A percentile compares a stretch with the other conserved stretches of the same genome.
phyloP scores from a whole-genome alignment of 2,888 invertebrate species.

The Herminia tarsipennalis region DNA sequence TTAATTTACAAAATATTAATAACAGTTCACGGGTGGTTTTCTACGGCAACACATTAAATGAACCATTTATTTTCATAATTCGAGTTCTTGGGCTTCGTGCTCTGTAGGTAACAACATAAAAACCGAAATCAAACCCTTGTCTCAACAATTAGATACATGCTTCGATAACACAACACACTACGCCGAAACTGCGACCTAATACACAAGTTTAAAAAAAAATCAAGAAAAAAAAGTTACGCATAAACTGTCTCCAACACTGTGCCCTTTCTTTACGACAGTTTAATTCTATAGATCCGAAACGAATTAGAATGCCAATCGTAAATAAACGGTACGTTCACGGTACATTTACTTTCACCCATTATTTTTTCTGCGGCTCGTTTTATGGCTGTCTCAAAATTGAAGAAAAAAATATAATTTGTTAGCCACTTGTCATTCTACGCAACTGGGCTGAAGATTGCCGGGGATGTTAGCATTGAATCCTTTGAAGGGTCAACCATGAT shows the following conservation, averaged over 20 bases:
- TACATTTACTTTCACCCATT: slow-evolving; percentile 23
- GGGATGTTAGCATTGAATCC: no score
- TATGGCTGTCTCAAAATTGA: slow-evolving; percentile 7
- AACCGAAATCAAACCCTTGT: not conserved
- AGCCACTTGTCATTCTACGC: slow-evolving; percentile 17
- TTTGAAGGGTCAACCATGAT: no score
- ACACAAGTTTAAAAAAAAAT: not conserved
- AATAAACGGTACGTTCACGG: slow-evolving; percentile 34
- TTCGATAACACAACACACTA: not conserved
- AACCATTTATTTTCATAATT: no score
- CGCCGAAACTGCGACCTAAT: not conserved
- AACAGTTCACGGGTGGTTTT: no score
- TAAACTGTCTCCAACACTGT: not conserved
- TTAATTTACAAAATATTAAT: no score
- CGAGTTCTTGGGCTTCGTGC: no score
- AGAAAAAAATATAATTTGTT: slow-evolving; percentile 22
- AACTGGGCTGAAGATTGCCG: not conserved
- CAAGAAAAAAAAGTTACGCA: not conserved
- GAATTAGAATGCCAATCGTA: slow-evolving; percentile 30
- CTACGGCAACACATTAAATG: no score
- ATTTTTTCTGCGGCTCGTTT: slow-evolving; percentile 13
- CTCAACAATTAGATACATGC: not conserved
- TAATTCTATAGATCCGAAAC: slow-evolving; percentile 11
- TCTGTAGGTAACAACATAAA: not conserved
- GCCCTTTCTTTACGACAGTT: slow-evolving; percentile 1